Conservation (phyloP, 2,888 invertebrate genomes). For the Hirtodrosophila confusa region DNA sequence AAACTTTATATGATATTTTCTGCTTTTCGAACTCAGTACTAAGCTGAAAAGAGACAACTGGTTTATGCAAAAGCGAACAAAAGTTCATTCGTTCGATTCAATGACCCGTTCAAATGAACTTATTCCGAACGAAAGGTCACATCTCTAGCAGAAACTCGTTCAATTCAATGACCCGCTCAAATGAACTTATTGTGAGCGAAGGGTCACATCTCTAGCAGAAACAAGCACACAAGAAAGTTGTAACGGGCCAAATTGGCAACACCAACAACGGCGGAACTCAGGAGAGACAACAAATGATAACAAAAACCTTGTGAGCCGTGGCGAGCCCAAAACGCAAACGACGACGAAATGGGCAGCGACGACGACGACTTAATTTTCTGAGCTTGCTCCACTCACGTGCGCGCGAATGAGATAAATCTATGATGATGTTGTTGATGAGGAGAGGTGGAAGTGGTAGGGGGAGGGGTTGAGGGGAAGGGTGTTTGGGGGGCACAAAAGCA, state of each 20-base stretch:
- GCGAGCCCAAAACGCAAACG: conserved; percentile 25
- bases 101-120: too few species aligned
- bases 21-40: too few species aligned
- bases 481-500: conserved; percentile 34
- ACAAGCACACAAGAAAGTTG: conserved; percentile 32
- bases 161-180: too few species aligned
- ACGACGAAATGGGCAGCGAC: conserved; percentile 46
- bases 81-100: too few species aligned
- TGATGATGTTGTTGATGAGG: conserved; percentile 64
- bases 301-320: conserved; percentile 30
- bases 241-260: conserved; percentile 51
- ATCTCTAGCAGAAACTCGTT: too few species aligned
- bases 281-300: conserved; percentile 48
- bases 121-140: too few species aligned
- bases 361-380: conserved; percentile 64
- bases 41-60: too few species aligned
- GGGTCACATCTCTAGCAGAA: neutral
- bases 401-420: conserved; percentile 78
- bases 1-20: too few species aligned
- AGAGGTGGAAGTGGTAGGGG: neutral
- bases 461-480: neutral
- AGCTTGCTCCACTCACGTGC: conserved; percentile 70
- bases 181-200: neutral
- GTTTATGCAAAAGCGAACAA: too few species aligned
- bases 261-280: conserved; percentile 16